A percentile compares a stretch with the other conserved stretches of the same genome.
phyloP scores from a whole-genome alignment of 2,888 invertebrate genomes.

The Drosophila stalkeri region DNA sequence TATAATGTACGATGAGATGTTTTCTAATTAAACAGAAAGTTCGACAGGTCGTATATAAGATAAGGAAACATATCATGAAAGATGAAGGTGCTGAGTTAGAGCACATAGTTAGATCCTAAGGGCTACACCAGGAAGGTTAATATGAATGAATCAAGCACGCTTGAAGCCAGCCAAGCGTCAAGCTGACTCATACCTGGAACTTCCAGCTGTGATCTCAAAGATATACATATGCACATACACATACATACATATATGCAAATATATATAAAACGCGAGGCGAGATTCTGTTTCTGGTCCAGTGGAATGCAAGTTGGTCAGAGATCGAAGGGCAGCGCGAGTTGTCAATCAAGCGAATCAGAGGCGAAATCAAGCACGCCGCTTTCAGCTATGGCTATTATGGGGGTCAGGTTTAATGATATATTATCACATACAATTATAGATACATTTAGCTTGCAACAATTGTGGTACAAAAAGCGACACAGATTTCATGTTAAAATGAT shows the following conservation, averaged over 20 bases:
- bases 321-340: slow-evolving; percentile 9
- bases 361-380: not conserved
- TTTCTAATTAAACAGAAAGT: no score
- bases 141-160: no score
- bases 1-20: no score
- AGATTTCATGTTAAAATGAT: slow-evolving; percentile 4
- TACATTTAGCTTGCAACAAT: slow-evolving; percentile 24
- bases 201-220: slow-evolving; percentile 9
- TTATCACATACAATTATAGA: slow-evolving; percentile 24
- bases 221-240: not conserved
- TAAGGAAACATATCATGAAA: no score
- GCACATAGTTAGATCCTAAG: no score
- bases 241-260: not conserved
- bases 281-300: not conserved
- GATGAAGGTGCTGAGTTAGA: no score
- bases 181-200: not conserved
- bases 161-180: not conserved
- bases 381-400: not conserved
- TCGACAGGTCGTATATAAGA: no score
- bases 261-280: not conserved
- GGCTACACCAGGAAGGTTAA: no score
- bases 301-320: slow-evolving; percentile 19
- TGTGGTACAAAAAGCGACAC: slow-evolving; percentile 14
- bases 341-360: slow-evolving; percentile 23
- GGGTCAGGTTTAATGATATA: slow-evolving; percentile 13